Base-by-base conservation (phyloP, 2,113 vertebrate genomes). In the Aramus guarauna region DNA sequence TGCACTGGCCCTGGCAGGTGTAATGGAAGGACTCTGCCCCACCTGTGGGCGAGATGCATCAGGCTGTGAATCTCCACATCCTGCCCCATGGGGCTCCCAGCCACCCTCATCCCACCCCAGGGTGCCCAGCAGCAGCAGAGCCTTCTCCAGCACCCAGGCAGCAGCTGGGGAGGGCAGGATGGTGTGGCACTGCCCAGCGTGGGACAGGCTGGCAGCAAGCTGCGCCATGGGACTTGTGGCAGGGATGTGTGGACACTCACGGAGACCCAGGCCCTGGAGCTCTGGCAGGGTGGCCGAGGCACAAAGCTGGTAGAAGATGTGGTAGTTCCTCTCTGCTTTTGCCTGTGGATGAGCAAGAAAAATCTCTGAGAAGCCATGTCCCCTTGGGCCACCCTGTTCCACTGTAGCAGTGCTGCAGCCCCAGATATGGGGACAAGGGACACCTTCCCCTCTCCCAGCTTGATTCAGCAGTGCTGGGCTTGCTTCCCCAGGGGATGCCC, bases 11-110 rank as follows among this genome's bases (percentile, higher is more conserved):
- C 91, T 98, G 98, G 83, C 86, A 95, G 55, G 98, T 98, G 95
- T 98, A 99, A 77, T 74, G 96, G 96, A 98, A 99, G 91, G 86
- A 50, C 29, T 98, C 97, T 15, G 98, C 97, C n/a, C 92, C 92
- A 72, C 97, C 98, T 98, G 95, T 3, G 9, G n/a, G 17, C 0
- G 1, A 80, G 52, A 58, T 0, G 1, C 1, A 3, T 29, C 67
- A 19, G 43, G 32, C 69, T 55, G n/a, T 14, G 21, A 36, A 26
- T 34, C 9, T 37, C 45, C 69, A 45, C 13, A 3, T 11, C 19
- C 29, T 21, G 37, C 32, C 55, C 34, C 64, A 8, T 0, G 1
- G 16, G 37, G 37, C n/a, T 59, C 55, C 59, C 34, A 12, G 3
- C 12, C 15, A 21, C 27, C 47, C 30, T 30, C 3, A 15, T 32